Evolutionary conservation across 2,797 vertebrate species (phyloP), one percentile per base, ranked within the genome.

Genomic region (Crocodylus rhombifer): DNA sequence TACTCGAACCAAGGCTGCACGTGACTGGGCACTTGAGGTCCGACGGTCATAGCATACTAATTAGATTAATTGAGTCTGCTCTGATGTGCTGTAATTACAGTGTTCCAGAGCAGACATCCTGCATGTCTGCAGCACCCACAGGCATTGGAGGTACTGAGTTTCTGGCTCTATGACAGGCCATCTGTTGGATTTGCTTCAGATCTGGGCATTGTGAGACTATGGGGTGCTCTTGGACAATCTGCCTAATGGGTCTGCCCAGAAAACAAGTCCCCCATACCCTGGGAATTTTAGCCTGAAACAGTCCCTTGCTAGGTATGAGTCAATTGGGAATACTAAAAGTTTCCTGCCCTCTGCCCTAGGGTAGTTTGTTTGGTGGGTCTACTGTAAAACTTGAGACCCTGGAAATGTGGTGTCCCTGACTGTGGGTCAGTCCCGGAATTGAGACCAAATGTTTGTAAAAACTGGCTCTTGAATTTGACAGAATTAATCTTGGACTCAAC

Each of bases 181-280:
- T 16, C 25, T 57, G 1, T 10, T 51, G 42, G 42, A 9, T 42
- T 42, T 42, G 42, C 42, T 42, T 42, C 42, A 9, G 33, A 3
- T 14, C 2, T 75, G 0, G 1, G 42, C 9, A 51, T 51, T 51
- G 9, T 51, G 42, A 51, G 10, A 51, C 9, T 51, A 51, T 51
- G 42, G 10, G 42, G 42, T 51, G 42, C 42, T 10, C 10, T 51
- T 51, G 42, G 42, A 51, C 42, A 51, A 51, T 51, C 42, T 51
- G 42, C 42, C 42, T 51, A 51, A 51, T 51, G 42, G 42, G 42
- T 51, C 42, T 51, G 42, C 42, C 10, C 42, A 51, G 42, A 9
- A 51, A 51, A 51, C 42, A 51, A 51, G 42, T 51, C 42, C 42
- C 42, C 42, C 42, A 51, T 10, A 51, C 42, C 42, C 42, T 51